Percentiles rank a stretch among this genome's conserved stretches.
Evolutionary conservation across 2,113 vertebrate species (phyloP).

Genomic region (human (Homo sapiens)): DNA sequence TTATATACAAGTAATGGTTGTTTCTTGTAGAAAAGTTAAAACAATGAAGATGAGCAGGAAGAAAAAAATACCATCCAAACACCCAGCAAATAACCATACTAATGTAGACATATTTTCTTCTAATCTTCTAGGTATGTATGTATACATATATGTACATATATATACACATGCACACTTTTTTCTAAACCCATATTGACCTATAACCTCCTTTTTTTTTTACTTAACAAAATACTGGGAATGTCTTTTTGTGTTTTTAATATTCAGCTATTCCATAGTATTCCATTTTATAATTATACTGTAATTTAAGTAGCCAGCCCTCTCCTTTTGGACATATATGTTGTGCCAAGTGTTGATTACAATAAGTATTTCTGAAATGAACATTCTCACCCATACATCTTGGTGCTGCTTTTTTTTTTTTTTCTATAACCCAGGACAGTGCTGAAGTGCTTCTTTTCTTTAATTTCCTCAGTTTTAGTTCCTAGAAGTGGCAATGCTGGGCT

Average conservation of each 20-base stretch:
- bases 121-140: neutral
- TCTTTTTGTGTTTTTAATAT: neutral
- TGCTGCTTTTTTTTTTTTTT: neutral
- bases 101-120: neutral
- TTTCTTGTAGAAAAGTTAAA: conserved; percentile 22
- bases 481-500: neutral
- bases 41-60: neutral
- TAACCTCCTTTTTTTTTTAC: neutral
- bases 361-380: neutral
- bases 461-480: neutral
- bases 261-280: neutral
- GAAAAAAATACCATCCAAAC: neutral
- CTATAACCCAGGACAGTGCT: too few relatives aligned
- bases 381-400: neutral
- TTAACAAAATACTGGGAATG: neutral
- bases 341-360: neutral
- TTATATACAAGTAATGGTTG: neutral
- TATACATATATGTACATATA: neutral
- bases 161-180: neutral
- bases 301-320: neutral
- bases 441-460: neutral
- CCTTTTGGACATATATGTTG: neutral
- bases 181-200: neutral
- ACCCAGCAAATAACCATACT: neutral
- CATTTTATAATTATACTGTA: neutral